phyloP scores from a whole-genome alignment of 2,113 vertebrate species.

The Macaca mulatta region DNA sequence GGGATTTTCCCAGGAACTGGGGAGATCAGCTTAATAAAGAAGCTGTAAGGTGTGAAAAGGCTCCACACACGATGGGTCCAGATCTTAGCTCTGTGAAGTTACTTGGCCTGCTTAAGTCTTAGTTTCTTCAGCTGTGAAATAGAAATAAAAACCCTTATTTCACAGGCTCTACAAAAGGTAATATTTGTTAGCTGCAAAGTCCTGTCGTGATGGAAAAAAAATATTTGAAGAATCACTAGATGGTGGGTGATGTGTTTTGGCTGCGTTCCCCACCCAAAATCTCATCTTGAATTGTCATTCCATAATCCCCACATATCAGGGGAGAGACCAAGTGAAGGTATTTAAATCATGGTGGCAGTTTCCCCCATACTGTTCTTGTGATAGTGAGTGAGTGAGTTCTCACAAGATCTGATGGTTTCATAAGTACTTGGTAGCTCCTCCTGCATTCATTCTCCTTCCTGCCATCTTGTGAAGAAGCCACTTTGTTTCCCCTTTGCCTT shows the following conservation, averaged over 20 bases:
- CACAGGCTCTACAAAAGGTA: neutral
- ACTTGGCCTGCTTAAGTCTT: neutral
- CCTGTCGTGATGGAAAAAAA: neutral
- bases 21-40: neutral
- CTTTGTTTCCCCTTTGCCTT: too few species aligned
- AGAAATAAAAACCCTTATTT: neutral
- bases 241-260: neutral
- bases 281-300: too few species aligned
- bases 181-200: neutral
- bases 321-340: too few species aligned
- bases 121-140: neutral
- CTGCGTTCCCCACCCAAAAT: too few species aligned
- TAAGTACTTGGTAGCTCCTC: too few species aligned
- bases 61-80: neutral
- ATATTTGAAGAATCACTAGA: neutral
- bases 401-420: too few species aligned
- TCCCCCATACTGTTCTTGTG: too few species aligned
- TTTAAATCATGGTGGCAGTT: too few species aligned
- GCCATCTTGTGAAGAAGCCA: too few species aligned
- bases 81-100: neutral
- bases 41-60: neutral
- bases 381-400: too few species aligned
- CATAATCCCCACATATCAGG: too few species aligned
- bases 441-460: too few species aligned
- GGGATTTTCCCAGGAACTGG: neutral